A percentile compares a stretch with the other conserved stretches of the same genome.
Conservation (phyloP, 2,797 vertebrate genomes). For the Gambusia yucatana region DNA sequence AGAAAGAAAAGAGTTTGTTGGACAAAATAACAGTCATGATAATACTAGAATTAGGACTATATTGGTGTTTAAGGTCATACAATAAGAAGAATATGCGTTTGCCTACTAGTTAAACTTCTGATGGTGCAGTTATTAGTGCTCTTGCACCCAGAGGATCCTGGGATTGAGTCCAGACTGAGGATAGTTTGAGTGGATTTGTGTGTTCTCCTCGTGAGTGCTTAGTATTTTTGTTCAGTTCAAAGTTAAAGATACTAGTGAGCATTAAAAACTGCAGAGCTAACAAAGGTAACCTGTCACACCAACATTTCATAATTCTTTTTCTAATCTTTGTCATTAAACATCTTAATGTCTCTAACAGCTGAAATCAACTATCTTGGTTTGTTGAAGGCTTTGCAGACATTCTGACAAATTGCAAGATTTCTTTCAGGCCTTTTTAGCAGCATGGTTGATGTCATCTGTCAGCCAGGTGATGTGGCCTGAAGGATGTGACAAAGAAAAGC, state of each 20-base stretch:
- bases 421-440: constrained; percentile 6
- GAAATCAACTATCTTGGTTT: constrained; percentile 25
- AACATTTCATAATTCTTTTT: not conserved
- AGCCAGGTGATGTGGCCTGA: not conserved
- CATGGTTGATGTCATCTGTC: constrained; percentile 10
- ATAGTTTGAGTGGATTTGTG: not conserved
- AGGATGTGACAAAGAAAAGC: not conserved
- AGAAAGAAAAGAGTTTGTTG: not conserved
- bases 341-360: constrained; percentile 8
- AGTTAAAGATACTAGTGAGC: too few species aligned
- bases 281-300: not conserved
- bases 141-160: not conserved
- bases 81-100: not conserved
- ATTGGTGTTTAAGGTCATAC: not conserved
- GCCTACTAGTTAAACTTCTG: not conserved
- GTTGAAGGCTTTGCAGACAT: not conserved
- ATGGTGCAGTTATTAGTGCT: not conserved
- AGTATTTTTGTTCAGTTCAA: not conserved
- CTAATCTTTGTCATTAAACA: not conserved
- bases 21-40: not conserved
- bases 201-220: not conserved
- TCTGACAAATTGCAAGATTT: constrained; percentile 16
- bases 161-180: not conserved
- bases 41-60: not conserved
- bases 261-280: too few species aligned